These are phyloP conservation scores for Calliopum simillimum DNA, from an alignment of 2,888 invertebrate genomes.

Conservation along the genomic window DNA sequence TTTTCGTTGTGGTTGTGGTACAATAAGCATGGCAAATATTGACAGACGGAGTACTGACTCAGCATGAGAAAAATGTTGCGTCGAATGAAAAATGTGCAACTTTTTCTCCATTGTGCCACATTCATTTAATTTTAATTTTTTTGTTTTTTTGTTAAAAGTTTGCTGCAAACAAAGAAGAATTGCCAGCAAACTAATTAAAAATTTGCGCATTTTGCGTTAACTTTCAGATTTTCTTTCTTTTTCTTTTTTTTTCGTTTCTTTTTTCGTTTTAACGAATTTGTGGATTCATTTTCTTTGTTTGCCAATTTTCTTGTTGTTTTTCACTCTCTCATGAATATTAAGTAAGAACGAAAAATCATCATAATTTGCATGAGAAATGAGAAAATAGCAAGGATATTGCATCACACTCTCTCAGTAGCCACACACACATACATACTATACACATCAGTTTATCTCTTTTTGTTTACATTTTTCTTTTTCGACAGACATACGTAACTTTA, in stretches of 20 bases:
- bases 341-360: neutral
- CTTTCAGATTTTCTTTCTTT: neutral
- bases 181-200: constrained; percentile 15
- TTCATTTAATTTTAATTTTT: constrained; percentile 1
- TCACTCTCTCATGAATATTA: no score
- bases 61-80: no score
- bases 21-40: constrained; percentile 12
- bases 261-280: neutral
- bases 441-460: no score
- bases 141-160: constrained; percentile 4
- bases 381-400: neutral
- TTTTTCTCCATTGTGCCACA: neutral
- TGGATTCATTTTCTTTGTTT: no score
- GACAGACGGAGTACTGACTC: neutral
- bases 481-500: no score
- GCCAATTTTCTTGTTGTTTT: no score
- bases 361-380: neutral
- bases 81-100: neutral
- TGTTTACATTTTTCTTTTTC: no score
- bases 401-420: no score
- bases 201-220: neutral
- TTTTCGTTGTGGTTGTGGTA: neutral
- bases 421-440: no score
- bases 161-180: neutral
- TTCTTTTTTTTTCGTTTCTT: neutral